A percentile compares a stretch with the other conserved stretches of the same genome.
phyloP scores from a whole-genome alignment of 2,797 vertebrate species.

The Tauraco hartlaubi region DNA sequence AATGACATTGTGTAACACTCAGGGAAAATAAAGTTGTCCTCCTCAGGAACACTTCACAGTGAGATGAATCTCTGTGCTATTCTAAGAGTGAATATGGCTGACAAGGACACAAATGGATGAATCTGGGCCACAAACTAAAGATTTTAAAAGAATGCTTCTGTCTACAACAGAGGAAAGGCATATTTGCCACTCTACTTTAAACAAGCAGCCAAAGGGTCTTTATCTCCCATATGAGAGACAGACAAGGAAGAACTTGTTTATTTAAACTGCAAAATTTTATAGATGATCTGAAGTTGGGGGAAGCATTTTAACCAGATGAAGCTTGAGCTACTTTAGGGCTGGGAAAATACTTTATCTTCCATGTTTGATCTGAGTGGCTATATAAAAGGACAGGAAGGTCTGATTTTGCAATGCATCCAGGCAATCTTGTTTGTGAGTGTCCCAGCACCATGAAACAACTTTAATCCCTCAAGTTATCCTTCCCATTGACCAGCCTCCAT shows the following conservation, averaged over 20 bases:
- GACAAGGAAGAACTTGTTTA: conserved; percentile 43
- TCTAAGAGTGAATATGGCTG: neutral
- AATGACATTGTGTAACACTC: neutral
- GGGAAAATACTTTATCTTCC: conserved; percentile 25
- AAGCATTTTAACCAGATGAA: conserved; percentile 36
- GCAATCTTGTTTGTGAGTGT: neutral
- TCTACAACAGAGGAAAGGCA: neutral
- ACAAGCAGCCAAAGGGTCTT: neutral
- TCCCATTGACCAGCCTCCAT: neutral
- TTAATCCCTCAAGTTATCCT: neutral
- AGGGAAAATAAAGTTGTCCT: neutral
- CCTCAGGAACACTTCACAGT: neutral
- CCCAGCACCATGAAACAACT: neutral
- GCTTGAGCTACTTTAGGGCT: neutral
- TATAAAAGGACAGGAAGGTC: neutral
- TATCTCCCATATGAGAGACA: neutral
- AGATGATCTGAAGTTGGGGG: neutral
- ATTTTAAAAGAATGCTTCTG: neutral
- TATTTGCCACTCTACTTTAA: conserved; percentile 3
- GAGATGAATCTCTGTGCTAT: neutral
- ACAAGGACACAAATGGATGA: neutral
- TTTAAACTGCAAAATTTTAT: conserved; percentile 24
- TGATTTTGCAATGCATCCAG: neutral
- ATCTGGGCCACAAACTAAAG: neutral
- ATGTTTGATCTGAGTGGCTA: neutral